Evolutionary conservation across 2,888 invertebrate species (phyloP), one percentile per base, ranked within the genome.

Genomic region (Catocala nupta): DNA sequence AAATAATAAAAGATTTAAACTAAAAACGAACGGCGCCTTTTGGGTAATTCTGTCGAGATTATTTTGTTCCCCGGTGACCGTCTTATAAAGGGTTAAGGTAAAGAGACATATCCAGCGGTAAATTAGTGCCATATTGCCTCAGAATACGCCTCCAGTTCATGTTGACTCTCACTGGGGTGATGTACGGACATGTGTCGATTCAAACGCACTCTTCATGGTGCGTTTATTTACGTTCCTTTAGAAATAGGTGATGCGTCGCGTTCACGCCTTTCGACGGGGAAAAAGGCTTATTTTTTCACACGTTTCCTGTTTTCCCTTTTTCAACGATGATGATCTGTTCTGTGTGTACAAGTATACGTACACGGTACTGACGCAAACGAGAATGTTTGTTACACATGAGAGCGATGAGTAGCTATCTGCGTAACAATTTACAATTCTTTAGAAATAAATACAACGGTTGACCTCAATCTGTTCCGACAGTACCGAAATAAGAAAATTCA

Each of bases 151-250:
- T 65, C 55, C 55, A 36, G 67, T 72, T 76, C 68, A 68, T 85
- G 86, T 87, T 87, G 82, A 84, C 84, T 78, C 64, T 76, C 69
- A 67, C 72, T 58, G 75, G 64, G 72, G 68, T 52, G 74, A 60
- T 71, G 73, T 76, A 73, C 75, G 78, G 74, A 80, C 78, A 83
- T 82, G 87, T 85, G 90, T 87, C 88, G 91, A 91, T 90, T 91
- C 90, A 91, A 79, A 90, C 90, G 87, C 89, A 91, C 89, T 85
- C 83, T 80, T 83, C 72, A 83, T 86, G 83, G 86, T 90, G 90
- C 91, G 91, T 91, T 84, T 92, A 91, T 92, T 92, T 92, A 88
- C 92, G 77, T 81, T 86, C 81, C 90, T 90, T 91, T 91, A 86
- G 89, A 91, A 90, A 87, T 81, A 90, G 90, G 88, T 90, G 90